These are phyloP conservation scores for Gavialis gangeticus DNA, from an alignment of 2,113 vertebrate species.

Conservation along the genomic window DNA sequence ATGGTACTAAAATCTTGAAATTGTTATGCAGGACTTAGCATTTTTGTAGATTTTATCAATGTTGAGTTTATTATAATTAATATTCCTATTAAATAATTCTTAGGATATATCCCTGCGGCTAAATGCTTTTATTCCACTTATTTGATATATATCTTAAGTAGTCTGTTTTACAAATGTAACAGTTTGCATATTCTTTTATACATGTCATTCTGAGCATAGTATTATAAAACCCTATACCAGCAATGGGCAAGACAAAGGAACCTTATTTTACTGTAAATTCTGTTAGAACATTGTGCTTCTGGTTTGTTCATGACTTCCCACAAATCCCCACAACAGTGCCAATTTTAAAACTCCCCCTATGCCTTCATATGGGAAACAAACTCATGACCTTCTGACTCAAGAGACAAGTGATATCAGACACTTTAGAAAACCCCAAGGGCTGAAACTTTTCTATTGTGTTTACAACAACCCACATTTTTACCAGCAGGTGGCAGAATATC, in stretches of 20 bases:
- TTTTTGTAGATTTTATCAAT: neutral
- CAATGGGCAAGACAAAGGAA: neutral
- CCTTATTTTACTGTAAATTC: neutral
- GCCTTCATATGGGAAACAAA: neutral
- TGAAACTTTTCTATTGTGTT: neutral
- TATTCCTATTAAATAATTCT: neutral
- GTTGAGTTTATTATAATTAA: neutral
- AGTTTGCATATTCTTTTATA: neutral
- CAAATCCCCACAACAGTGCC: neutral
- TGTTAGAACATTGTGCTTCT: no score
- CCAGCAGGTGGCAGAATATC: constrained; percentile 82
- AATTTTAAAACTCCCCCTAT: neutral
- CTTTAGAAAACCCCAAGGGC: neutral
- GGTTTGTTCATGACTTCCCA: neutral
- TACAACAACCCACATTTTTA: neutral
- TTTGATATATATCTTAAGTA: neutral
- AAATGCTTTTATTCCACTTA: neutral
- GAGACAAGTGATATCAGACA: neutral
- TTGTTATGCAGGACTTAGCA: fast-evolving
- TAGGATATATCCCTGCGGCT: neutral
- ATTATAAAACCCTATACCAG: fast-evolving
- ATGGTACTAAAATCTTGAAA: neutral
- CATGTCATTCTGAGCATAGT: neutral
- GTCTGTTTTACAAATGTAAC: fast-evolving
- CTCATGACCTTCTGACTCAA: no score